Base-by-base conservation (phyloP, 1,140 invertebrate species). In the Drosophila eugracilis region DNA sequence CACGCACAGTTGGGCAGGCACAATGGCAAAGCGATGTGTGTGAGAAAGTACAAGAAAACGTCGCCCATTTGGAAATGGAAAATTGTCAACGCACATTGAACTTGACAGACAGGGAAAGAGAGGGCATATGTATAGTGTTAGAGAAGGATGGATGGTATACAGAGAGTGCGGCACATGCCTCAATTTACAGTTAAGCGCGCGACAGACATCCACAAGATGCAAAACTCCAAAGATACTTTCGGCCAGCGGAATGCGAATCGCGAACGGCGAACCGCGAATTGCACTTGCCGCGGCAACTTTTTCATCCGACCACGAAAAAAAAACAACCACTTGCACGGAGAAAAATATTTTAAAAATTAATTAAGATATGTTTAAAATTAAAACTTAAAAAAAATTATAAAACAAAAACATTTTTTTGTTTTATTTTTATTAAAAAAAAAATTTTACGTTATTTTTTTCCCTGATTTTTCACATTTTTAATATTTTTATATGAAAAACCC, bases 21-120 rank as follows among this genome's bases (percentile, higher is more conserved):
- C 80, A 85, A 85, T 77, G 67, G 47, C 58, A 49, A 60, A 37
- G 45, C 52, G 55, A 26, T 63, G 37, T 79, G 49, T 58, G 78
- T 80, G 77, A n/a, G n/a, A 78, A 78, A 85, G 80, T 79, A 78
- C 72, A 62, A 58, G 72, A 85, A 80, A 80, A 67, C 72, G 54
- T 60, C 54, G 75, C 49, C 79, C 79, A 75, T 84, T 81, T 71
- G 63, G 75, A 75, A 47, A 47, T 81, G 81, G 81, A 80, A 85
- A 88, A 86, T 86, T 86, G 81, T 86, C 81, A 86, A 86, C 81
- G 81, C 81, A 88, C 81, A 88, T 88, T 86, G 81, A 88, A 86
- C 81, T 86, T 86, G 81, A 86, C 81, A 71, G 80, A 44, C 48
- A n/a, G n/a, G n/a, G 22, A 47, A 39, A 50, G 42, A 52, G 49